Percentiles rank a stretch among this genome's conserved stretches.
Evolutionary conservation across 2,888 invertebrate species (phyloP).

Genomic region (Rhorus exstirpatorius): DNA sequence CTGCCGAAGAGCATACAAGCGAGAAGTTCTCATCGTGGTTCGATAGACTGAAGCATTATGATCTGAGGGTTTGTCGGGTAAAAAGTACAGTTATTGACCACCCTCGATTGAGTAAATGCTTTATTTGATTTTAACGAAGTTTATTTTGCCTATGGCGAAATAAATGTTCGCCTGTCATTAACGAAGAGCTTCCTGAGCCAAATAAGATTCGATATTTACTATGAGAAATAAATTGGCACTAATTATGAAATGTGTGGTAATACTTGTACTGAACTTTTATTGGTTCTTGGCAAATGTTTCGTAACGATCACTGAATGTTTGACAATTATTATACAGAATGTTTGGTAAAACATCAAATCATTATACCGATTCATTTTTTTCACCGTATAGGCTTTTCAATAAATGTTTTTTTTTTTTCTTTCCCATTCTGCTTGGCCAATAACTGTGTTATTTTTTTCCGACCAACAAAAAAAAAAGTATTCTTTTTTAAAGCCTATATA

Average conservation of each 20-base stretch:
- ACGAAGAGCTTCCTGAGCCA: too few species aligned
- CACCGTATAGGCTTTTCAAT: not conserved
- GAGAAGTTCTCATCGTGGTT: too few species aligned
- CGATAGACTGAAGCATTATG: too few species aligned
- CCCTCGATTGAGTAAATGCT: not conserved
- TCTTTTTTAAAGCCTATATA: conserved; percentile 17
- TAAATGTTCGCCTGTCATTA: too few species aligned
- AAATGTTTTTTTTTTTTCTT: conserved; percentile 38
- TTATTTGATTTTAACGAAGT: not conserved
- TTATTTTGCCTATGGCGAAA: too few species aligned
- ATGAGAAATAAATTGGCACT: too few species aligned
- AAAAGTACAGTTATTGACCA: conserved; percentile 10
- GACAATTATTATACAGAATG: not conserved
- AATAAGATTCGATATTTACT: too few species aligned
- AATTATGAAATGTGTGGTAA: too few species aligned
- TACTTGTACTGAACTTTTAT: too few species aligned
- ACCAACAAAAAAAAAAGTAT: conserved; percentile 15
- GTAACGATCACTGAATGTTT: not conserved
- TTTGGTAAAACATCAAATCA: not conserved
- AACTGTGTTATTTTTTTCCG: not conserved
- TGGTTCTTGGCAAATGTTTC: not conserved
- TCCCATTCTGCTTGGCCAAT: conserved; percentile 21
- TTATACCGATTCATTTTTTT: not conserved
- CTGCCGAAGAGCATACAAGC: conserved; percentile 6
- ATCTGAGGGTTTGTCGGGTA: not conserved